phyloP scores from a whole-genome alignment of 1,140 invertebrate genomes.

The Chelonus insularis region DNA sequence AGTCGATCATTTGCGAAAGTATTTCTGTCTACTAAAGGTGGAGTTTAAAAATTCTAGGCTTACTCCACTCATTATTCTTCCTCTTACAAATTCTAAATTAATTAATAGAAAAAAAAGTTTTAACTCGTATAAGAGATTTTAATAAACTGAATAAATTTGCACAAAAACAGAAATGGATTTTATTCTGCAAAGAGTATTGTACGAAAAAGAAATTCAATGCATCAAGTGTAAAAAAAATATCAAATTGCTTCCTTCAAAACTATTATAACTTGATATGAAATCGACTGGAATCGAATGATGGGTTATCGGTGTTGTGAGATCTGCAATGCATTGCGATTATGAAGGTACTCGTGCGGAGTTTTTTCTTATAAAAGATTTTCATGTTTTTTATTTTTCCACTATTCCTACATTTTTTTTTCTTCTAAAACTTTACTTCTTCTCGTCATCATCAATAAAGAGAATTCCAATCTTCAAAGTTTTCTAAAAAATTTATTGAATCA shows the following conservation, averaged over 20 bases:
- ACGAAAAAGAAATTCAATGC: too few species aligned
- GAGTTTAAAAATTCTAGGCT: not conserved
- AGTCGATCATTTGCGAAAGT: conserved; percentile 24
- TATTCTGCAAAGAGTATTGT: too few species aligned
- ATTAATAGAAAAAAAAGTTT: too few species aligned
- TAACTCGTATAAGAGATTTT: too few species aligned
- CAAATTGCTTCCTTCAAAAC: not conserved
- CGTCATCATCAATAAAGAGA: not conserved
- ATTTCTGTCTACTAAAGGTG: conserved; percentile 15
- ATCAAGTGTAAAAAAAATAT: not conserved
- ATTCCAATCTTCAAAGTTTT: too few species aligned
- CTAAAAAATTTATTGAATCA: too few species aligned
- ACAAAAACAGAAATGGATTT: too few species aligned
- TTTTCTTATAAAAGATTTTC: conserved; percentile 33
- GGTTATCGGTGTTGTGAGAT: conserved; percentile 32
- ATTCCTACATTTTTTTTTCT: not conserved
- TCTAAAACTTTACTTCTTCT: not conserved
- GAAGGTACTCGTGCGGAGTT: conserved; percentile 30
- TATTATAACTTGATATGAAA: conserved; percentile 2
- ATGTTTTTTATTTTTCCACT: conserved; percentile 15
- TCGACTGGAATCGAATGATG: conserved; percentile 8
- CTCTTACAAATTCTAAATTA: not conserved
- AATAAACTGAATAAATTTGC: too few species aligned
- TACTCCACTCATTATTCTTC: not conserved
- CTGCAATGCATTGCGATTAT: conserved; percentile 35